Conservation (phyloP, 2,888 invertebrate species). For the Ischnus inquisitorius region DNA sequence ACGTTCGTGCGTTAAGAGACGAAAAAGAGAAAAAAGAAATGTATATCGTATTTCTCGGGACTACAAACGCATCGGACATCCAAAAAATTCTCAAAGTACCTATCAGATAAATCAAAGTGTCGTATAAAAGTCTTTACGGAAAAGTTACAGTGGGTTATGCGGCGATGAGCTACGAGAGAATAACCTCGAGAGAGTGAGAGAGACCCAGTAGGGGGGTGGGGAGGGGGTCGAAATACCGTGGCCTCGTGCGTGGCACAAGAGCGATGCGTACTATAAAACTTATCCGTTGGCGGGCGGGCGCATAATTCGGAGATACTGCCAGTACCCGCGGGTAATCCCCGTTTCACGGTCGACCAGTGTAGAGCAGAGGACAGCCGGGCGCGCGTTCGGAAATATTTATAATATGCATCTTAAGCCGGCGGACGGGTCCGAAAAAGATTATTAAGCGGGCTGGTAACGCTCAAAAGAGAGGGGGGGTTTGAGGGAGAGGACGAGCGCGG, state of each 20-base stretch:
- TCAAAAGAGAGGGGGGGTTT: slow-evolving; percentile 16
- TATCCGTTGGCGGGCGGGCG: slow-evolving; percentile 60
- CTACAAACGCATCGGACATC: slow-evolving; percentile 24
- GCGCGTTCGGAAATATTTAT: slow-evolving; percentile 66
- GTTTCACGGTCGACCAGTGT: slow-evolving; percentile 72
- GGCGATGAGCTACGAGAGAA: slow-evolving; percentile 52
- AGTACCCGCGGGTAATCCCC: slow-evolving; percentile 70
- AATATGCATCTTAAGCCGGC: slow-evolving; percentile 73
- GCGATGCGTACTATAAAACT: slow-evolving; percentile 70
- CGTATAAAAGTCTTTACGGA: slow-evolving; percentile 47
- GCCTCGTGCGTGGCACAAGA: slow-evolving; percentile 68
- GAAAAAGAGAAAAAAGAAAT: slow-evolving; percentile 6
- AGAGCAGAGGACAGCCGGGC: slow-evolving; percentile 46
- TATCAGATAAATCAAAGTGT: slow-evolving; percentile 54
- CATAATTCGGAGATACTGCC: slow-evolving; percentile 68
- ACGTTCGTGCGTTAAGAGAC: neutral
- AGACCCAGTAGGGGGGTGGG: neutral
- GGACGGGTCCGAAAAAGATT: slow-evolving; percentile 72
- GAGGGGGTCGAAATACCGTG: slow-evolving; percentile 12
- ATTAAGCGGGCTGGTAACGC: slow-evolving; percentile 59
- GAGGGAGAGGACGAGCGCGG: slow-evolving; percentile 67
- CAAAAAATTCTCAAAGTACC: slow-evolving; percentile 7
- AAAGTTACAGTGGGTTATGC: slow-evolving; percentile 54
- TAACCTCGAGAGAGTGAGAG: slow-evolving; percentile 30
- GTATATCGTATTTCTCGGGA: slow-evolving; percentile 2